A percentile compares a stretch with the other conserved stretches of the same genome.
These are phyloP conservation scores for Ennomos quercinarius DNA, from an alignment of 2,888 invertebrate species.

Conservation along the genomic window DNA sequence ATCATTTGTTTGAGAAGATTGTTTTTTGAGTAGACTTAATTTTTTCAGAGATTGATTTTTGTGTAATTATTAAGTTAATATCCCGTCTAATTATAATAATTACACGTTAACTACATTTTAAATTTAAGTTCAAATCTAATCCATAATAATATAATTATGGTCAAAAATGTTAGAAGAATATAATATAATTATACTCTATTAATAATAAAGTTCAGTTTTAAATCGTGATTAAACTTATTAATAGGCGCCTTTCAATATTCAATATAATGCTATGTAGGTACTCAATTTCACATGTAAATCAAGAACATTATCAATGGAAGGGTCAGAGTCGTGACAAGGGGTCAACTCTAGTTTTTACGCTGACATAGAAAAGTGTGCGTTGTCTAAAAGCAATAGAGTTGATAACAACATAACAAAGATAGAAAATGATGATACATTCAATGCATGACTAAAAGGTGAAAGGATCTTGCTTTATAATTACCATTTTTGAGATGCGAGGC, in stretches of 20 bases:
- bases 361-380: slow-evolving; percentile 11
- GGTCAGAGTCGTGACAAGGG: slow-evolving; percentile 20
- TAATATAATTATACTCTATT: too few species aligned
- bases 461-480: slow-evolving; percentile 18
- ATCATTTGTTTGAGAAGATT: slow-evolving; percentile 5
- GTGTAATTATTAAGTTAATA: too few species aligned
- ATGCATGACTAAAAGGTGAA: slow-evolving; percentile 35
- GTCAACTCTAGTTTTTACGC: slow-evolving; percentile 9
- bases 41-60: too few species aligned
- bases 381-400: slow-evolving; percentile 12
- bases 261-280: too few species aligned
- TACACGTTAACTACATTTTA: too few species aligned
- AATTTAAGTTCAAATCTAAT: too few species aligned
- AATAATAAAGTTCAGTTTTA: too few species aligned
- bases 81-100: too few species aligned
- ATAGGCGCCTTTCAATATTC: too few species aligned
- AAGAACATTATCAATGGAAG: slow-evolving; percentile 8
- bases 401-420: slow-evolving; percentile 3
- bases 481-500: slow-evolving; percentile 39
- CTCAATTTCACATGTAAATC: background rate
- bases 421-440: background rate
- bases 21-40: background rate
- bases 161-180: too few species aligned
- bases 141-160: too few species aligned
- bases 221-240: too few species aligned